Conservation (phyloP, 2,113 vertebrate species). For the Leptocoma aspasia region DNA sequence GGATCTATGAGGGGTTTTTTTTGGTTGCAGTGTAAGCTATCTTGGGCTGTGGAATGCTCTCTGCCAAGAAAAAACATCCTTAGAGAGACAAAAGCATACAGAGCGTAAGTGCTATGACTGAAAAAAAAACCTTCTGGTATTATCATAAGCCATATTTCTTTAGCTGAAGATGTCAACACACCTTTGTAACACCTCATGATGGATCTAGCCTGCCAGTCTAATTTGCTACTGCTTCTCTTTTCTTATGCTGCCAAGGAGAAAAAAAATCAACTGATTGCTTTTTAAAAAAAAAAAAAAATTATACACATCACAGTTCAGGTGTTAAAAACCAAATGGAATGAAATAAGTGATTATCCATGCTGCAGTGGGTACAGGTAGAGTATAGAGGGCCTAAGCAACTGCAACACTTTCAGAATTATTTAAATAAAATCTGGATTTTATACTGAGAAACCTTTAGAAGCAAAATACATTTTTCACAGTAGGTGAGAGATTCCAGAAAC, state of each 20-base stretch:
- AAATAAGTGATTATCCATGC: neutral
- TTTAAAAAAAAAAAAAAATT: neutral
- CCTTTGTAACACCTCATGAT: neutral
- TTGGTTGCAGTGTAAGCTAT: neutral
- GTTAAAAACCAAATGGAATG: neutral
- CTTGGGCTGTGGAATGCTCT: neutral
- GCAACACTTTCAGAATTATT: neutral
- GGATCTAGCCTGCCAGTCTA: neutral
- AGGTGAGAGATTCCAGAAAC: constrained; percentile 34
- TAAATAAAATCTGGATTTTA: neutral
- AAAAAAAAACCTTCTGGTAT: neutral
- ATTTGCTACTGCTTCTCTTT: neutral
- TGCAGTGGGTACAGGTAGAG: neutral
- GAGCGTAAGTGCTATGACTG: neutral
- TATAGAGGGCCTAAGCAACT: neutral
- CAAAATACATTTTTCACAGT: constrained; percentile 31
- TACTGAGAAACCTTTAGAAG: neutral
- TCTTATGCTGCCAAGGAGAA: neutral
- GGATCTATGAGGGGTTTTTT: fast-evolving
- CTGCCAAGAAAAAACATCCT: neutral
- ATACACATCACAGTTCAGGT: neutral
- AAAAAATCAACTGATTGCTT: neutral
- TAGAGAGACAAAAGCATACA: neutral
- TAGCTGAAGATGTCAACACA: neutral
- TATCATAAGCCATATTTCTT: neutral